Conservation (phyloP, 1,140 invertebrate genomes). For the Teleopsis dalmanni region DNA sequence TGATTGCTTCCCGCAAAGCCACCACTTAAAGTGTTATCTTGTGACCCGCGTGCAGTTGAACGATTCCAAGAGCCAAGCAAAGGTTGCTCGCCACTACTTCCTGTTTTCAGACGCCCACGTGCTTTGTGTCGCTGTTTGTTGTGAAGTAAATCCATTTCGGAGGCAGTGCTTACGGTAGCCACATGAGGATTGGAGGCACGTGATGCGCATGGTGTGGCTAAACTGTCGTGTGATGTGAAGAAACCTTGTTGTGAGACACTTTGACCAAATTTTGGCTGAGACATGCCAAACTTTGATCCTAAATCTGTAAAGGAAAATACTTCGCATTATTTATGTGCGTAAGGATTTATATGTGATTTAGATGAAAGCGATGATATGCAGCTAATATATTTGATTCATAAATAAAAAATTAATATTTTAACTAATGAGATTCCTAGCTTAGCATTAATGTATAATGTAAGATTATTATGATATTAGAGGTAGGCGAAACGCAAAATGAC, state of each 20-base stretch:
- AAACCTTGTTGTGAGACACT: conserved; percentile 53
- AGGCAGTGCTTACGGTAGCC: conserved; percentile 56
- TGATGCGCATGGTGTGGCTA: conserved; percentile 54
- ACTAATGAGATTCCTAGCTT: too few relatives aligned
- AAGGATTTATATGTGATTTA: too few relatives aligned
- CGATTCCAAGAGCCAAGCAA: conserved; percentile 41
- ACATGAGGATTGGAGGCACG: conserved; percentile 48
- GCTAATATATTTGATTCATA: too few relatives aligned
- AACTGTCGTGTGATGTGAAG: conserved; percentile 64
- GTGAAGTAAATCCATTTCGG: conserved; percentile 64
- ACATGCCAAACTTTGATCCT: conserved; percentile 58
- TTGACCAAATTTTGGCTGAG: conserved; percentile 47
- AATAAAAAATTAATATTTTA: too few relatives aligned
- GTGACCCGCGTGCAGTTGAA: conserved; percentile 33
- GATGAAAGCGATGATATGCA: too few relatives aligned
- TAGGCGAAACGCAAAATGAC: too few relatives aligned
- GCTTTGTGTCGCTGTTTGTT: conserved; percentile 53
- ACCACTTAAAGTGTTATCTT: conserved; percentile 38
- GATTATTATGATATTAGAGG: too few relatives aligned
- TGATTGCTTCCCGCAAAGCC: conserved; percentile 29
- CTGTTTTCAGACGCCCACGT: conserved; percentile 56
- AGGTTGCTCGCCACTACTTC: conserved; percentile 35
- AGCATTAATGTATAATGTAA: too few relatives aligned
- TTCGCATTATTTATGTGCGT: too few relatives aligned
- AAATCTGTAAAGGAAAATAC: conserved; percentile 57